phyloP scores from a whole-genome alignment of 92 coral and sea anemone species.

The Zoanthus sansibaricus region DNA sequence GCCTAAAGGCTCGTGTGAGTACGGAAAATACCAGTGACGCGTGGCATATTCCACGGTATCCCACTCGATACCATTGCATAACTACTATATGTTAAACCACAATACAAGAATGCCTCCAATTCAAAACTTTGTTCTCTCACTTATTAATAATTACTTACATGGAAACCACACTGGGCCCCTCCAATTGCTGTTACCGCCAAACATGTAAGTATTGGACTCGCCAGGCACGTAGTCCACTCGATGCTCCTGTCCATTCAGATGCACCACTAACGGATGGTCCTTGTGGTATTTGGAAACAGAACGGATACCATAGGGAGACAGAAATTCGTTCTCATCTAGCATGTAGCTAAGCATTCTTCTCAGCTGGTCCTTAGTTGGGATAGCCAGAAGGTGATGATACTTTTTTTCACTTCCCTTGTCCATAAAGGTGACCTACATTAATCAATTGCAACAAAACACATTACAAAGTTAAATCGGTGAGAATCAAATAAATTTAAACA shows the following conservation, averaged over 20 bases:
- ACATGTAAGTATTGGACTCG: slow-evolving; percentile 92
- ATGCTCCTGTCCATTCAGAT: slow-evolving; percentile 73
- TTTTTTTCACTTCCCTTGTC: slow-evolving; percentile 72
- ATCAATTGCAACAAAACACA: not conserved
- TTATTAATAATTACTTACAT: slow-evolving; percentile 64
- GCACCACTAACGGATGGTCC: slow-evolving; percentile 80
- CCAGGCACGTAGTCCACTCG: slow-evolving; percentile 95
- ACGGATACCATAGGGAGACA: slow-evolving; percentile 96
- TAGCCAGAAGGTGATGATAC: slow-evolving; percentile 89
- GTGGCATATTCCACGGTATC: too few relatives aligned
- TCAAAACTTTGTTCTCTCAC: too few relatives aligned
- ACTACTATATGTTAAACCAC: too few relatives aligned
- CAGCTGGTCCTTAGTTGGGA: slow-evolving; percentile 94
- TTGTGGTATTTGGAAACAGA: slow-evolving; percentile 92
- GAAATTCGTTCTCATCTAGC: slow-evolving; percentile 94
- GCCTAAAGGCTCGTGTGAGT: too few relatives aligned
- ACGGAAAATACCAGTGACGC: too few relatives aligned
- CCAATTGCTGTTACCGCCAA: slow-evolving; percentile 99
- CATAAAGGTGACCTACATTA: slow-evolving; percentile 81
- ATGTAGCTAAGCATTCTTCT: slow-evolving; percentile 81
- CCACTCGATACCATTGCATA: too few relatives aligned
- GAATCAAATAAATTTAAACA: not conserved
- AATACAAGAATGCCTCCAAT: too few relatives aligned
- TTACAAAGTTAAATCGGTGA: not conserved
- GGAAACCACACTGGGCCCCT: slow-evolving; percentile 98